phyloP scores from a whole-genome alignment of 2,113 vertebrate genomes.

The Vidua chalybeata region DNA sequence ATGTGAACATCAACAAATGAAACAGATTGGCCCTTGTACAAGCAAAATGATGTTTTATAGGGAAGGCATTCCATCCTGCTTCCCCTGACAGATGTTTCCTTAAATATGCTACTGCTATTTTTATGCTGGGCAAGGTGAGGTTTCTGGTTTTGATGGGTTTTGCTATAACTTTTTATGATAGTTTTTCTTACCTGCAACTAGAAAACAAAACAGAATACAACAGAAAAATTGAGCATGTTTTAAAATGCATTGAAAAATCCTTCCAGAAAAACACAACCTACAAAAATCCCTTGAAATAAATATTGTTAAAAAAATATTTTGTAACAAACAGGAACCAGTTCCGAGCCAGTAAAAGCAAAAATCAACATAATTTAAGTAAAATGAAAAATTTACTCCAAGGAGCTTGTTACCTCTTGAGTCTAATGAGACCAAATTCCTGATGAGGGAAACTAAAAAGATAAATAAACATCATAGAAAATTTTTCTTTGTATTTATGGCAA shows the following conservation, averaged over 20 bases:
- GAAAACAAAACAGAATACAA: background rate
- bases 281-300: background rate
- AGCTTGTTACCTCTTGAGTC: background rate
- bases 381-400: background rate
- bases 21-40: background rate
- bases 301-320: background rate
- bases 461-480: background rate
- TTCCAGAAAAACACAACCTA: background rate
- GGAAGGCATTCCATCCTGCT: slow-evolving; percentile 10
- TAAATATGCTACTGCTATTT: background rate
- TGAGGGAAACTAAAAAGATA: background rate
- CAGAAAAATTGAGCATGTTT: background rate
- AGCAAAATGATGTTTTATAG: slow-evolving; percentile 11
- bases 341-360: background rate
- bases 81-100: slow-evolving; percentile 10
- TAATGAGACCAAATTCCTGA: background rate
- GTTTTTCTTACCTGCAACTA: background rate
- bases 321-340: background rate
- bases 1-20: slow-evolving; percentile 36
- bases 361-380: background rate
- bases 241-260: background rate
- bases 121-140: background rate
- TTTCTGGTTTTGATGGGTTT: background rate
- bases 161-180: background rate
- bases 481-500: background rate